Evolutionary conservation across 2,888 invertebrate species (phyloP).

Genomic region (Cephus spinipes): DNA sequence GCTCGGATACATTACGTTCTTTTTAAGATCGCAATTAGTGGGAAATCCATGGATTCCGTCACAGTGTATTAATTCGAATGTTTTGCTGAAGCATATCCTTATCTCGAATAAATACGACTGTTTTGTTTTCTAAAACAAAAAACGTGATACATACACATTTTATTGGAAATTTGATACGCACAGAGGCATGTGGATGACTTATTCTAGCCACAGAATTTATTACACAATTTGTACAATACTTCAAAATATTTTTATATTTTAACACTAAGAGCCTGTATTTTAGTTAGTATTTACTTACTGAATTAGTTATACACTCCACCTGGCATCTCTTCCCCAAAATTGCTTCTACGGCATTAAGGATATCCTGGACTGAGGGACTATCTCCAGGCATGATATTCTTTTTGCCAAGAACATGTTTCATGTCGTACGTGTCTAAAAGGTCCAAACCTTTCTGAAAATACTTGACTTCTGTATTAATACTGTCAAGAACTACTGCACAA

Average conservation of each 20-base stretch:
- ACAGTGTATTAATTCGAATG: slow-evolving; percentile 75
- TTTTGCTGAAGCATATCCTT: slow-evolving; percentile 80
- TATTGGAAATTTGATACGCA: neutral
- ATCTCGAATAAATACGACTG: slow-evolving; percentile 77
- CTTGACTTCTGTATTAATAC: slow-evolving; percentile 73
- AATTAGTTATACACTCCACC: slow-evolving; percentile 75
- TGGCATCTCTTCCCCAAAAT: slow-evolving; percentile 72
- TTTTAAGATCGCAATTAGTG: slow-evolving; percentile 72
- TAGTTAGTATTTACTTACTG: slow-evolving; percentile 49
- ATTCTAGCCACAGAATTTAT: neutral
- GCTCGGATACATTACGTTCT: slow-evolving; percentile 72
- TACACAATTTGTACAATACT: too few relatives aligned
- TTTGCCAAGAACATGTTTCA: slow-evolving; percentile 71
- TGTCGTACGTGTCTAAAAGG: slow-evolving; percentile 73
- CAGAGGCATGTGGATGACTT: neutral
- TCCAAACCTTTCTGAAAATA: slow-evolving; percentile 77
- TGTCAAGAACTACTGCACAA: slow-evolving; percentile 74
- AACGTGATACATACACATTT: neutral
- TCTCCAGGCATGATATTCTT: slow-evolving; percentile 71
- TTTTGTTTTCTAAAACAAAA: slow-evolving; percentile 66
- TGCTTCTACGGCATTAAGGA: slow-evolving; percentile 70
- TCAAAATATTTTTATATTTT: too few relatives aligned
- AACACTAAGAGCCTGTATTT: neutral
- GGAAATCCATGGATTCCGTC: slow-evolving; percentile 71
- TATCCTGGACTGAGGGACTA: slow-evolving; percentile 46